Evolutionary conservation across 2,113 vertebrate genomes (phyloP), one percentile per base, ranked within the genome.

Genomic region (Gulo gulo): DNA sequence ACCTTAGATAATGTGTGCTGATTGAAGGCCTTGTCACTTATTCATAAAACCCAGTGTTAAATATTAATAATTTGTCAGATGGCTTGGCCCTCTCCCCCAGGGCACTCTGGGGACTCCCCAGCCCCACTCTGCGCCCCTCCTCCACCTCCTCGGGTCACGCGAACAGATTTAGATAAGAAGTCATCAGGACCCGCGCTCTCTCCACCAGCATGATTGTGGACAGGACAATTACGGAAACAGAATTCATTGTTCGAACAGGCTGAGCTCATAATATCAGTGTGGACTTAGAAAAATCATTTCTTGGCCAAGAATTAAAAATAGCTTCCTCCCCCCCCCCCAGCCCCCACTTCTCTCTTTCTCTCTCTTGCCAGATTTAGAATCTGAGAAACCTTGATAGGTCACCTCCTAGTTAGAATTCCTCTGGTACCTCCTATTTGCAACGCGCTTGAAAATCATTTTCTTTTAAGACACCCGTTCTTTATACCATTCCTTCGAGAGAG

Each of bases 291-390:
- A 81, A 57, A 81, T 85, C 81, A 88, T 80, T 94, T 93, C 57
- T 85, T 65, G 63, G 67, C 79, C 42, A 94, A 82, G 83, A 98
- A 96, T 97, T 97, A 96, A 97, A 97, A 96, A 97, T 93, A 96
- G 91, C 93, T 83, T 83, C 15, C 39, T 42, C 39, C 39, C 39
- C 69, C 88, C 34, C 31, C 26, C 45, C 36, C n/a, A 52, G 6
- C 21, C 36, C 52, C 50, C 24, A 52, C n/a, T 3, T 29, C 31
- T 8, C 57, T 21, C 36, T n/a, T 47, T 88, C 81, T 67, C 45
- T 52, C 39, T 69, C 80, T 69, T 34, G 47, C 95, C 83, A 88
- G 94, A 96, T 88, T 97, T 92, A 97, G 95, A 94, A 87, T 71
- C 94, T 0, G 63, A 90, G 65, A 80, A 73, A 50, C 9, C 88